These are phyloP conservation scores for Heliocidaris erythrogramma DNA, from an alignment of 35 echinoderm and acorn worm genomes.

Conservation along the genomic window DNA sequence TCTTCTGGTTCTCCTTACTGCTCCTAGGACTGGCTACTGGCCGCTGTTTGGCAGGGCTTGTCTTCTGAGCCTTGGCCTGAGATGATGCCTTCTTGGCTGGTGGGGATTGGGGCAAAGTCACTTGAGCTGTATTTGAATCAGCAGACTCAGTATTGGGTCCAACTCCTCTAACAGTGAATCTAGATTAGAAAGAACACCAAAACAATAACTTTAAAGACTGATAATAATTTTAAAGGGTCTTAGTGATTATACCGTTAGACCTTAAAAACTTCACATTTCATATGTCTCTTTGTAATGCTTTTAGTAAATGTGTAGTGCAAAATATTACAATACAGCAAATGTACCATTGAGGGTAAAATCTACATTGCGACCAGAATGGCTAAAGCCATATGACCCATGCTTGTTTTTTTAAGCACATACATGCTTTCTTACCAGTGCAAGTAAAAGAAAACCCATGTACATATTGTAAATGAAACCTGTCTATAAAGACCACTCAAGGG, in stretches of 20 bases:
- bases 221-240: no score
- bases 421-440: no score
- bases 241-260: background rate
- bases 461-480: no score
- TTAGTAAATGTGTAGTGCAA: no score
- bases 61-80: background rate
- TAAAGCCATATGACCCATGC: no score
- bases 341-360: no score
- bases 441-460: no score
- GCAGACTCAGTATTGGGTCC: conserved; percentile 29
- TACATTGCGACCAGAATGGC: no score
- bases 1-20: conserved; percentile 39
- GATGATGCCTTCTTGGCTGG: background rate
- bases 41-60: background rate
- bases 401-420: no score
- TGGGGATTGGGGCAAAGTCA: conserved; percentile 32
- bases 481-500: no score
- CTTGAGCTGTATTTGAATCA: conserved; percentile 19
- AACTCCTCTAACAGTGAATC: conserved; percentile 36
- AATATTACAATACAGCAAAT: no score
- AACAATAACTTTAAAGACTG: background rate
- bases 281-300: background rate
- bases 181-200: background rate
- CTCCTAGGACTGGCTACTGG: background rate
- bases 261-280: background rate